Evolutionary conservation across 2,113 vertebrate species (phyloP), one percentile per base, ranked within the genome.

Genomic region (Protomyctophum bolini): DNA sequence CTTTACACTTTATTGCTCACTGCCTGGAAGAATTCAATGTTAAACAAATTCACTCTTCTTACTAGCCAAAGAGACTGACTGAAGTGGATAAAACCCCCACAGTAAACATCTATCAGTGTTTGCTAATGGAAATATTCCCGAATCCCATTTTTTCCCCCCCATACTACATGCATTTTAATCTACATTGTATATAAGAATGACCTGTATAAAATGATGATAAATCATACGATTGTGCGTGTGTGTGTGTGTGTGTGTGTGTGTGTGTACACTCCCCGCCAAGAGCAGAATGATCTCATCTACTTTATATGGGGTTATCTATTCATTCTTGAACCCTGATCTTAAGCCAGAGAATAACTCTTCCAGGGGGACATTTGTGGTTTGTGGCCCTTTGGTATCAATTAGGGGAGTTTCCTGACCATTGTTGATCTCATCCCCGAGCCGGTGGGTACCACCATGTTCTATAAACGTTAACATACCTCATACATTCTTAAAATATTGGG

Each of bases 281-380:
- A 79, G 64, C 61, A 70, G 4, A 8, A 21, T 90, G 84, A 88
- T 46, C 58, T 90, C 82, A 87, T 41, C 49, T 74, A 79, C 82
- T 66, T 71, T 48, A 28, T 51, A 15, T 46, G 83, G 71, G 75
- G 48, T 41, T 21, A 54, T 56, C 10, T 72, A 52, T 59, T 67
- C 66, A 68, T 83, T 65, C 70, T 72, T 73, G 3, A 78, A 69
- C 59, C 49, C 62, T 63, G 68, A 81, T 46, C 14, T 73, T 21
- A 68, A 76, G 58, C 55, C 73, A 62, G 6, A 74, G 14, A 12
- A 54, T 9, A 73, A 63, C 12, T 73, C 48, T 62, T 68, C 9
- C 5, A 52, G 62, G 46, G 73, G 63, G 63, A 46, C 58, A 1
- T 15, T 58, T 60, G 49, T 72, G 4, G 21, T 66, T 59, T 84